A percentile compares a stretch with the other conserved stretches of the same genome.
These are phyloP conservation scores for Bombus huntii DNA, from an alignment of 1,140 invertebrate genomes.

Conservation along the genomic window DNA sequence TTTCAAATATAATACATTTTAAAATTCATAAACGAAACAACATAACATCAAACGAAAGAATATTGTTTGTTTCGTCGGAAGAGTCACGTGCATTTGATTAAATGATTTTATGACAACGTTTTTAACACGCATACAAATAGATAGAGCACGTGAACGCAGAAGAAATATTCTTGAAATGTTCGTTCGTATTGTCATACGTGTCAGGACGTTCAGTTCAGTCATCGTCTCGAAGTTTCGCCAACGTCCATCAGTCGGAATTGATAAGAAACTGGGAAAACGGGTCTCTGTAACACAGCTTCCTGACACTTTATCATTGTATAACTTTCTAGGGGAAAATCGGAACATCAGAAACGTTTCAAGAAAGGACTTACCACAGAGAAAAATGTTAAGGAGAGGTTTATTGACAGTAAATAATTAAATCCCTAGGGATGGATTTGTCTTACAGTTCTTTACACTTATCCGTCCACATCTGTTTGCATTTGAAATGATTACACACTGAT, in stretches of 20 bases:
- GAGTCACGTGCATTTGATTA: too few species aligned
- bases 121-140: neutral
- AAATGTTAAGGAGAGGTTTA: too few species aligned
- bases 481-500: too few species aligned
- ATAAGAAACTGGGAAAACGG: neutral
- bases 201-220: neutral
- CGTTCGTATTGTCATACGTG: neutral
- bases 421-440: too few species aligned
- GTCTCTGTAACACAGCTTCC: neutral
- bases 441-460: too few species aligned
- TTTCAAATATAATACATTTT: neutral
- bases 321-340: neutral
- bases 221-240: neutral
- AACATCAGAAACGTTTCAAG: too few species aligned
- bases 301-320: neutral
- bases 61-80: neutral
- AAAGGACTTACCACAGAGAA: too few species aligned
- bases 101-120: too few species aligned
- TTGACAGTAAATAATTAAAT: too few species aligned
- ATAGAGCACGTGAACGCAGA: neutral
- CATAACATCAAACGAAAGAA: neutral
- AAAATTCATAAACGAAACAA: neutral
- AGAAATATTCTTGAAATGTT: neutral
- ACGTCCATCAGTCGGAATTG: too few species aligned
- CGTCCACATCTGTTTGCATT: too few species aligned